Evolutionary conservation across 2,888 invertebrate species (phyloP), one percentile per base, ranked within the genome.

Genomic region (Melieria picta): DNA sequence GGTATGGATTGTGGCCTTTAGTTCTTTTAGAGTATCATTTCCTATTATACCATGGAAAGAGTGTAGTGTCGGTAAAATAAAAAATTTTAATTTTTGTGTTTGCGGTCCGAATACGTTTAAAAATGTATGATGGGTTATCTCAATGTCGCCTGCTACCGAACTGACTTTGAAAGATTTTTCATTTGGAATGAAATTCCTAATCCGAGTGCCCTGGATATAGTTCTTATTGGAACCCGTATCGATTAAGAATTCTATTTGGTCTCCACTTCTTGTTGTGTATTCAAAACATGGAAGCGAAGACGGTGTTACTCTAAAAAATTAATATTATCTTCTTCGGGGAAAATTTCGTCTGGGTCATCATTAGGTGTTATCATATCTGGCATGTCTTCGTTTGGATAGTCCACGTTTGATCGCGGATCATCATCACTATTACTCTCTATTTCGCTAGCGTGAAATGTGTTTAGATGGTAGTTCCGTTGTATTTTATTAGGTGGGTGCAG

Each of bases 201-300:
- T 46, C 5, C 55, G 52, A 46, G 62, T 62, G 47, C 62, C 43
- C 13, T 63, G 64, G 5, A 64, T 56, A n/a, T 69, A 69, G 7
- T 70, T 71, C 60, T 71, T 71, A 5, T 65, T 71, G 3, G 65
- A 65, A 4, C 70, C 65, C 55, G 70, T 65, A 30, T 71, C 61
- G 47, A 71, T 65, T 6, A 71, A 55, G 50, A 71, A 58, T n/a
- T 65, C 52, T 42, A 71, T 9, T n/a, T 16, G 61, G 6, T 60
- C 60, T 16, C 71, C 71, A 55, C 55, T 11, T 45, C 56, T 56
- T 7, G 71, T 71, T 46, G 50, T 47, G 42, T 58, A 66, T 30
- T 62, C 71, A 9, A 52, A 16, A 56, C 42, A 66, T 6, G 71
- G 66, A 30, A 65, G 61, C 11, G 71, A 71, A 55, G 62, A 70